Evolutionary conservation across 2,888 invertebrate genomes (phyloP), one percentile per base, ranked within the genome.

Genomic region (Chelonus formosanus): DNA sequence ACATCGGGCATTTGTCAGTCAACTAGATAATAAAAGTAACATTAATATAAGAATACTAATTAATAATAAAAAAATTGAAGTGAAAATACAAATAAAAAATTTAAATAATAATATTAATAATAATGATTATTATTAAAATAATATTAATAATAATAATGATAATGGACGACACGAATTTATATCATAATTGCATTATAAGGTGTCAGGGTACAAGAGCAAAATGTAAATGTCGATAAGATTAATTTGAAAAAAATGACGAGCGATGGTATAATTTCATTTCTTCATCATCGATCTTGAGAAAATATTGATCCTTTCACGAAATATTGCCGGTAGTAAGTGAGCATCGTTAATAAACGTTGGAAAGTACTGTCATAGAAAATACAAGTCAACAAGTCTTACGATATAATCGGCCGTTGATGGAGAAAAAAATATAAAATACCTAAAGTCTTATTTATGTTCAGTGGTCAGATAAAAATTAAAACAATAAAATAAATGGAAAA

Each of bases 251-350:
- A 59, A 35, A 65, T 54, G 43, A 65, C 32, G 48, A 61, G 40
- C 34, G 43, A 55, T 60, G 48, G 40, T 40, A 50, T 56, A 55
- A 52, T 50, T 50, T 6, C 6, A n/a, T 50, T 63, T 52, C 10
- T 61, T 53, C 53, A 36, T 62, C 36, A 55, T 62, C 32, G 45
- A 62, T 45, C 36, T 32, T 35, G 47, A 62, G 6, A 55, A 65
- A 48, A 62, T 64, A 59, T 64, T 65, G 64, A 70, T 67, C 68
- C 70, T 65, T 69, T 67, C 65, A 67, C 61, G 47, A 52, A 62
- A 43, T 31, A 61, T 55, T 57, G 43, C n/a, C n/a, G 8, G 45
- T 36, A 45, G 10, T 20, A 31, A 40, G 31, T 8, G 40, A 35
- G 34, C 45, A 44, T 43, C 45, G 45, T 40, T 10, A 58, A 56